Evolutionary conservation across 1,140 invertebrate genomes (phyloP).

Genomic region (Euglossa dilemma): DNA sequence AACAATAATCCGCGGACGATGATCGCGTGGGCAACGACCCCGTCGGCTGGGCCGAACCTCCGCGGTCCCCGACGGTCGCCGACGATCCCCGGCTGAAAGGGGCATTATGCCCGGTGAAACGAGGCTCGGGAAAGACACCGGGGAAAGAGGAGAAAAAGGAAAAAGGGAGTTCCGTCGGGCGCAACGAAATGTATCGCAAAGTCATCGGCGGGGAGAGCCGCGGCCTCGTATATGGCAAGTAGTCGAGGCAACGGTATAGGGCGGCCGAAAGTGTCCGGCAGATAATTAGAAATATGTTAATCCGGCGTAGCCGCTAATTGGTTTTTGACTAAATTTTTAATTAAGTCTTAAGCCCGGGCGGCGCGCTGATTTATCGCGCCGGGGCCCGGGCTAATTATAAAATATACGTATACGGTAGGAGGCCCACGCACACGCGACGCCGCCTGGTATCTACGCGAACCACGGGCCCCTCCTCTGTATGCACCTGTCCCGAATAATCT

Average conservation of each 20-base stretch:
- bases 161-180: background rate
- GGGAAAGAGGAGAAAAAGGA: background rate
- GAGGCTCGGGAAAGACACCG: background rate
- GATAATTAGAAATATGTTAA: conserved; percentile 81
- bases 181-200: conserved; percentile 56
- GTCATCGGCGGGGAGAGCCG: conserved; percentile 52
- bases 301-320: conserved; percentile 75
- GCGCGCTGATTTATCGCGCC: conserved; percentile 76
- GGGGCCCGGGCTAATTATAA: conserved; percentile 74
- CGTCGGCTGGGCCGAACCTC: background rate
- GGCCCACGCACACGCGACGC: conserved; percentile 43
- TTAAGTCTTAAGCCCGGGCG: conserved; percentile 78
- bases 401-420: conserved; percentile 58
- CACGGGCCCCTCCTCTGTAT: background rate
- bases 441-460: background rate
- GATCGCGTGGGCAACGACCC: conserved; percentile 4
- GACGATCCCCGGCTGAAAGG: conserved; percentile 37
- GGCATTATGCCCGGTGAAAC: conserved; percentile 10
- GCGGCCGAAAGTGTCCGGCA: conserved; percentile 71
- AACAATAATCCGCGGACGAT: conserved; percentile 7
- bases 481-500: conserved; percentile 62
- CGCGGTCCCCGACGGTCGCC: no score
- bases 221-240: conserved; percentile 50
- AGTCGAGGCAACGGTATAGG: conserved; percentile 64
- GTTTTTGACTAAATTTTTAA: conserved; percentile 81